A percentile compares a stretch with the other conserved stretches of the same genome.
Evolutionary conservation across 2,797 vertebrate species (phyloP).

Genomic region (Triplophysa bombifrons): DNA sequence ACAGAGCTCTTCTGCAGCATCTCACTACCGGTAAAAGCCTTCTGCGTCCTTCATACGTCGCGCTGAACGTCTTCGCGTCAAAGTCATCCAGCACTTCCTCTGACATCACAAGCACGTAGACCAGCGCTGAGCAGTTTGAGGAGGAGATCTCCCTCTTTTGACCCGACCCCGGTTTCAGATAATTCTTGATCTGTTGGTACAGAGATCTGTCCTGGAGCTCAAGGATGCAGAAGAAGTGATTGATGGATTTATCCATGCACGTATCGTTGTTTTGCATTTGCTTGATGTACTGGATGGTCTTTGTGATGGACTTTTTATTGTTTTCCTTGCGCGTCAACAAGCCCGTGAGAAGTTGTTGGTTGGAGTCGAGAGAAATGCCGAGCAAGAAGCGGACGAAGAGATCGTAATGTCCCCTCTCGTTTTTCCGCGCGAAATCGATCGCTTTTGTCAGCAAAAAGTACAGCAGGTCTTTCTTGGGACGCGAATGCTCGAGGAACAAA

Average conservation of each 20-base stretch:
- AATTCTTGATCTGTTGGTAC: conserved; percentile 35
- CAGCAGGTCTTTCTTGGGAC: neutral
- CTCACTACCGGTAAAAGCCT: conserved; percentile 45
- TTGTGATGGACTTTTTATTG: conserved; percentile 27
- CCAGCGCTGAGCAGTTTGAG: conserved; percentile 48
- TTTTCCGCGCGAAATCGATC: conserved; percentile 21
- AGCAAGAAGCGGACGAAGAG: conserved; percentile 54
- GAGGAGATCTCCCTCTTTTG: neutral
- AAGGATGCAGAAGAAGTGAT: conserved; percentile 46
- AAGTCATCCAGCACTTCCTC: conserved; percentile 39
- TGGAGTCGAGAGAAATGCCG: conserved; percentile 50
- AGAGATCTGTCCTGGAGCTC: conserved; percentile 42
- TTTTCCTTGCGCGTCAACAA: conserved; percentile 23
- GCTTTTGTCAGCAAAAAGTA: conserved; percentile 39
- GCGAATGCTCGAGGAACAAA: conserved; percentile 21
- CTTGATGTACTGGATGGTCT: conserved; percentile 43
- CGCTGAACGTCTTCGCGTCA: conserved; percentile 38
- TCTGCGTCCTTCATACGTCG: conserved; percentile 10
- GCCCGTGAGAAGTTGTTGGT: conserved; percentile 36
- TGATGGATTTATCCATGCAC: conserved; percentile 48
- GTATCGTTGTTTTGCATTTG: conserved; percentile 23
- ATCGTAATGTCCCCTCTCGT: conserved; percentile 43
- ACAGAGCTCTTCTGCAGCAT: conserved; percentile 47
- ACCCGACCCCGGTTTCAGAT: neutral
- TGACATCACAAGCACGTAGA: conserved; percentile 47